Conservation (phyloP, 2,113 vertebrate genomes). For the Neoarius graeffei region DNA sequence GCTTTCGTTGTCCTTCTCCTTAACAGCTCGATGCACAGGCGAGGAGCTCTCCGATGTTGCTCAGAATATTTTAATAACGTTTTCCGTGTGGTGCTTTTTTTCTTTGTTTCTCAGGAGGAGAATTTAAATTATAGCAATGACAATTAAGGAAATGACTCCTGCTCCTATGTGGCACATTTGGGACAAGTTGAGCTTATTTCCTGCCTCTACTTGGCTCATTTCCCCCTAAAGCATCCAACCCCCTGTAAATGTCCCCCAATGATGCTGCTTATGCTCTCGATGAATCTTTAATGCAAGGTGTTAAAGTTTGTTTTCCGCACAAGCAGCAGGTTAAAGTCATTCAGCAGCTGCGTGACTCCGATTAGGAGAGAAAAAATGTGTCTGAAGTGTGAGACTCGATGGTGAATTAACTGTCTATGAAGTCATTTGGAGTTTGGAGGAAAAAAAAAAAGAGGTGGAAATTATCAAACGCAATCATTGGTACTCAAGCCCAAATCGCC, state of each 20-base stretch:
- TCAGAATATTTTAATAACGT: slow-evolving; percentile 15
- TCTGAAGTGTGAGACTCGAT: background rate
- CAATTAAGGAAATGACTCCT: slow-evolving; percentile 29
- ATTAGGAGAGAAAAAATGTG: background rate
- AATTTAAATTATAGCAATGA: slow-evolving; percentile 8
- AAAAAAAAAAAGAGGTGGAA: background rate
- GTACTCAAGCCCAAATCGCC: background rate
- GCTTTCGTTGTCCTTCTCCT: background rate
- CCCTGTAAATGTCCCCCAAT: slow-evolving; percentile 14
- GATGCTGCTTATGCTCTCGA: slow-evolving; percentile 1
- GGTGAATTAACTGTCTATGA: slow-evolving; percentile 1
- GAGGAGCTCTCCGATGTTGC: background rate
- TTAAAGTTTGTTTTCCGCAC: slow-evolving; percentile 1
- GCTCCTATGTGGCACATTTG: background rate
- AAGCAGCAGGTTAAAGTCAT: slow-evolving; percentile 1
- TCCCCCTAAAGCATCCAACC: slow-evolving; percentile 6
- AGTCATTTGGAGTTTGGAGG: background rate
- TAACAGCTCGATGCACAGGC: background rate
- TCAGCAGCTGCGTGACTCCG: background rate
- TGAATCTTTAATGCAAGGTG: slow-evolving; percentile 40
- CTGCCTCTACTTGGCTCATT: slow-evolving; percentile 22
- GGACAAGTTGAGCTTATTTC: background rate
- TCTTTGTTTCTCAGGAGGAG: background rate
- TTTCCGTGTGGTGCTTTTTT: background rate
- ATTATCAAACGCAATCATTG: background rate